These are phyloP conservation scores for Misgurnus mizolepis DNA, from an alignment of 2,113 vertebrate species.

Conservation along the genomic window DNA sequence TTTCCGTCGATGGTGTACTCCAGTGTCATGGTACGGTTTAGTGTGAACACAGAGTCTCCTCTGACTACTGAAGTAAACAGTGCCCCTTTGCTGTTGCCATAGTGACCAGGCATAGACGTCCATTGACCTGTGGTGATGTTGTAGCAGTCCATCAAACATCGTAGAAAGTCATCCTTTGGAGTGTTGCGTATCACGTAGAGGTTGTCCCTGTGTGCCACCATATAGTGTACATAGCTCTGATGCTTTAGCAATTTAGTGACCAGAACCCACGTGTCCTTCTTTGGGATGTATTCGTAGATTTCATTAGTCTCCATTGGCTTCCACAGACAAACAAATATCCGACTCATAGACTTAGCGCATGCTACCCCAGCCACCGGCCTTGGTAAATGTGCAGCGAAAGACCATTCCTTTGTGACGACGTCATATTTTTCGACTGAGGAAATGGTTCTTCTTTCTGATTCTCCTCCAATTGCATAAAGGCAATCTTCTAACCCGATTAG, in stretches of 20 bases:
- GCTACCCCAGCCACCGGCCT: slow-evolving; percentile 75
- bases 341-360: slow-evolving; percentile 78
- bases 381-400: slow-evolving; percentile 77
- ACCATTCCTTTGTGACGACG: slow-evolving; percentile 76
- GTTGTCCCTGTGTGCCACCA: slow-evolving; percentile 89
- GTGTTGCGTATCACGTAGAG: slow-evolving; percentile 91
- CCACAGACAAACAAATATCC: slow-evolving; percentile 91
- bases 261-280: slow-evolving; percentile 73
- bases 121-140: slow-evolving; percentile 85
- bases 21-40: slow-evolving; percentile 83
- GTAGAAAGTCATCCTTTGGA: slow-evolving; percentile 87
- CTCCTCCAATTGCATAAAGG: slow-evolving; percentile 86
- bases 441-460: slow-evolving; percentile 76
- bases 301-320: slow-evolving; percentile 83
- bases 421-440: slow-evolving; percentile 85
- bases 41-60: slow-evolving; percentile 87
- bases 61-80: slow-evolving; percentile 83
- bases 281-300: slow-evolving; percentile 78
- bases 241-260: slow-evolving; percentile 80
- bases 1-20: slow-evolving; percentile 80
- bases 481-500: slow-evolving; percentile 80
- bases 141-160: slow-evolving; percentile 88
- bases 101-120: slow-evolving; percentile 85
- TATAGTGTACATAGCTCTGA: slow-evolving; percentile 90
- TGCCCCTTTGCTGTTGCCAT: slow-evolving; percentile 89